Evolutionary conservation across 2,113 vertebrate species (phyloP), one percentile per base, ranked within the genome.

Genomic region (Spheniscus mendiculus): DNA sequence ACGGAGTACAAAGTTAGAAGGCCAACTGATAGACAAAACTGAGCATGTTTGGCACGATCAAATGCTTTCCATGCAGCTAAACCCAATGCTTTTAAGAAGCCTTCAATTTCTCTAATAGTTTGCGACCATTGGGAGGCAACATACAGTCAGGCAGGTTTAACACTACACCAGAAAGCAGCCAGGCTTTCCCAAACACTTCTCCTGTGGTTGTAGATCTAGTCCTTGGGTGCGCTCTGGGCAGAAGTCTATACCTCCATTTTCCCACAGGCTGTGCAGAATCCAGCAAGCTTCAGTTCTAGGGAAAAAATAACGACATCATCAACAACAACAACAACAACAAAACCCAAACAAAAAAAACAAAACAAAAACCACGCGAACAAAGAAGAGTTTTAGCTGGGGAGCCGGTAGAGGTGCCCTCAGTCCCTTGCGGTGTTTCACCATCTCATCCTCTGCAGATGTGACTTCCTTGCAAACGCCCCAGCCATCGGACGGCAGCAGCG

Each of bases 101-200:
- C 8, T 38, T 49, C 27, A 3, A 40, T 40, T 62, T 61, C 22
- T 53, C 29, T 29, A 42, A 19, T 1, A 32, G 7, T 42, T 61
- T n/a, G 13, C 0, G 8, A 81, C 23, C 30, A 25, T 73, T 63
- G n/a, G 56, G 56, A 71, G 65, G n/a, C 20, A 78, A 74, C 9
- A 11, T 1, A 17, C 15, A 42, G 16, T 6, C 34, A 52, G n/a
- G 5, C 2, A 32, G n/a, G 47, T 53, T 42, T 40, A 36, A 52
- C 3, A 5, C 18, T 8, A 27, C 13, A 34, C 20, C n/a, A 15
- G 25, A 42, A 56, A 72, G 44, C 0, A 0, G 7, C 2, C 0
- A 8, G 36, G 18, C 16, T 69, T 77, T 83, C 38, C 38, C 34
- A 30, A 65, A 26, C 12, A 12, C 22, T 73, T 42, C 22, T 49